Evolutionary conservation across 2,113 vertebrate species (phyloP).

Genomic region (Brachypodius melanocephalos): DNA sequence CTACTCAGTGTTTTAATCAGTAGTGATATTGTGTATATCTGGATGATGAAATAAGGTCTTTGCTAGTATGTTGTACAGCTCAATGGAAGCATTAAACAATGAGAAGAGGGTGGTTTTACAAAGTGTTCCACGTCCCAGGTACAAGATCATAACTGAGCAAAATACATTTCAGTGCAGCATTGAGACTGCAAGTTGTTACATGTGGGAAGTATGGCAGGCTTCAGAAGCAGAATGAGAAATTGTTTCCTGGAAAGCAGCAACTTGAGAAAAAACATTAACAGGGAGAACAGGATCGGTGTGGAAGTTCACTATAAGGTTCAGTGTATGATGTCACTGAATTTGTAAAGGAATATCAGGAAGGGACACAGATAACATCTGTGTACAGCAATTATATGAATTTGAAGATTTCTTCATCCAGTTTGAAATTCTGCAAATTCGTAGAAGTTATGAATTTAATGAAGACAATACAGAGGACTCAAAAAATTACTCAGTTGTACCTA

Average conservation of each 20-base stretch:
- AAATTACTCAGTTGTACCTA: not conserved
- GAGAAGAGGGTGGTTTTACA: not conserved
- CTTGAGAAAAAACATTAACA: not conserved
- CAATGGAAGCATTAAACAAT: not conserved
- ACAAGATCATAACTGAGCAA: not conserved
- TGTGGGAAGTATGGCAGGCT: not conserved
- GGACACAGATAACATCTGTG: not conserved
- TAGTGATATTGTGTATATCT: not conserved
- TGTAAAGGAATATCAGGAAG: not conserved
- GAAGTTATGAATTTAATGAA: not conserved
- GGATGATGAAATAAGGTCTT: not conserved
- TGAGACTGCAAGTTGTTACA: not conserved
- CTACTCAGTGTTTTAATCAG: not conserved
- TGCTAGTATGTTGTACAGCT: not conserved
- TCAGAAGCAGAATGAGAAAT: not conserved
- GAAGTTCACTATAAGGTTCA: not conserved
- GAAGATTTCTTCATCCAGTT: not conserved
- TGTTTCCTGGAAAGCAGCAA: not conserved
- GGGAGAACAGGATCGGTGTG: not conserved
- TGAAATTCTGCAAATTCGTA: not conserved
- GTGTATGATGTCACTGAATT: not conserved
- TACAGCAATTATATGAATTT: not conserved
- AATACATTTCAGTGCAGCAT: not conserved
- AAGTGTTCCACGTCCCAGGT: not conserved
- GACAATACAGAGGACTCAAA: not conserved